phyloP scores from a whole-genome alignment of 2,888 invertebrate species.

The Pterostichus madidus region DNA sequence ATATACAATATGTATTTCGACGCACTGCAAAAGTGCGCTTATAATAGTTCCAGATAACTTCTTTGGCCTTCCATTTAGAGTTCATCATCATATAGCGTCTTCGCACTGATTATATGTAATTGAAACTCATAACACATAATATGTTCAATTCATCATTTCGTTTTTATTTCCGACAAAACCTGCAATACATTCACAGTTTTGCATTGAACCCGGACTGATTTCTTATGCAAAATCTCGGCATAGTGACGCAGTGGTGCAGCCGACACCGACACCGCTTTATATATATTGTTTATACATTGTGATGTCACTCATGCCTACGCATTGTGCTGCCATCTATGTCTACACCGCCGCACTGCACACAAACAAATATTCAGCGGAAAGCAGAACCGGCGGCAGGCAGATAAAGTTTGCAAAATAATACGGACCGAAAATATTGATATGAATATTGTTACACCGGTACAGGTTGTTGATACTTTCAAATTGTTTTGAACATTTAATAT shows the following conservation, averaged over 20 bases:
- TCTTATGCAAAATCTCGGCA: constrained; percentile 14
- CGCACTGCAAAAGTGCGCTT: too few species aligned
- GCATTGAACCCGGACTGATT: constrained; percentile 8
- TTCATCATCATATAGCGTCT: too few species aligned
- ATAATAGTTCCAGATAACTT: too few species aligned
- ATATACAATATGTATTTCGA: too few species aligned
- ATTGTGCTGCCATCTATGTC: constrained; percentile 58
- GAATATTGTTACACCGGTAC: neutral
- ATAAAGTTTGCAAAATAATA: neutral
- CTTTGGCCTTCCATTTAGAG: too few species aligned
- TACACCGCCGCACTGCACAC: constrained; percentile 29
- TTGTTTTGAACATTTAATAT: too few species aligned
- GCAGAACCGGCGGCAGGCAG: neutral
- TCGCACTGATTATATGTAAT: too few species aligned
- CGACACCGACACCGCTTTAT: constrained; percentile 52
- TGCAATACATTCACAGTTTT: neutral
- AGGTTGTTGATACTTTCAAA: too few species aligned
- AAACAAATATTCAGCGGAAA: constrained; percentile 32
- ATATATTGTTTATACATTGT: constrained; percentile 65
- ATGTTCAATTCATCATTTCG: too few species aligned
- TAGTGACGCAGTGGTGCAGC: neutral
- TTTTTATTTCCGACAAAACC: too few species aligned
- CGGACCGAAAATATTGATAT: neutral
- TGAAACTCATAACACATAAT: too few species aligned
- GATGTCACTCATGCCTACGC: constrained; percentile 63